These are phyloP conservation scores for Geotrypetes seraphini DNA, from an alignment of 2,797 vertebrate genomes.

Conservation along the genomic window DNA sequence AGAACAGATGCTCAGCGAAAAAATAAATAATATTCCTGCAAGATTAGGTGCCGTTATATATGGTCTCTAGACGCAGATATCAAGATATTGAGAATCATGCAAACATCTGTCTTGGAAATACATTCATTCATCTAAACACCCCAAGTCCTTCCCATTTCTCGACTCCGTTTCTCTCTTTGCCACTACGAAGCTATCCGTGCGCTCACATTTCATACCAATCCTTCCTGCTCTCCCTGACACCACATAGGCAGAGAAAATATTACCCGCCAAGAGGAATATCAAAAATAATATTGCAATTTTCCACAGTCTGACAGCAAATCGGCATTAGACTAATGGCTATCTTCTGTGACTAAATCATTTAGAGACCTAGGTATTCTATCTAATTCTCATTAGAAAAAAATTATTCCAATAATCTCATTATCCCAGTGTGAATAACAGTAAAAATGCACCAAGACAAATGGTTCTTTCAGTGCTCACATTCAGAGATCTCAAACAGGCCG, in stretches of 20 bases:
- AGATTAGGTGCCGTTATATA: no score
- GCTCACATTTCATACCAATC: constrained; percentile 6
- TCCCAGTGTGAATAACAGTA: constrained; percentile 70
- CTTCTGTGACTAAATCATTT: constrained; percentile 75
- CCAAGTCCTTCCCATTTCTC: not conserved
- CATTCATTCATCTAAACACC: not conserved
- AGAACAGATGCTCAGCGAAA: no score
- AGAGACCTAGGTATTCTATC: constrained; percentile 71
- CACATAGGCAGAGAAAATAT: constrained; percentile 49
- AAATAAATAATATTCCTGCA: no score
- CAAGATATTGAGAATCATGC: not conserved
- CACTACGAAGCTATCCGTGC: constrained; percentile 10
- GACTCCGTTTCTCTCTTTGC: constrained; percentile 7
- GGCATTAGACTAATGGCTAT: constrained; percentile 74
- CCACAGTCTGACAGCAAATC: constrained; percentile 84
- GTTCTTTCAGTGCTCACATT: constrained; percentile 39
- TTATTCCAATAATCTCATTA: constrained; percentile 81
- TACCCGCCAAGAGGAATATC: constrained; percentile 65
- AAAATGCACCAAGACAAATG: constrained; percentile 72
- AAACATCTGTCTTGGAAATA: constrained; percentile 9
- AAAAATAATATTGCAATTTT: constrained; percentile 72
- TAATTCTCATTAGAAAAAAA: constrained; percentile 81
- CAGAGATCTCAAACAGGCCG: constrained; percentile 46
- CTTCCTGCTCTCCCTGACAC: constrained; percentile 39
- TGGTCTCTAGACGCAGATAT: no score